Conservation (phyloP, 1,140 invertebrate species). For the Dendroctonus ponderosae region DNA sequence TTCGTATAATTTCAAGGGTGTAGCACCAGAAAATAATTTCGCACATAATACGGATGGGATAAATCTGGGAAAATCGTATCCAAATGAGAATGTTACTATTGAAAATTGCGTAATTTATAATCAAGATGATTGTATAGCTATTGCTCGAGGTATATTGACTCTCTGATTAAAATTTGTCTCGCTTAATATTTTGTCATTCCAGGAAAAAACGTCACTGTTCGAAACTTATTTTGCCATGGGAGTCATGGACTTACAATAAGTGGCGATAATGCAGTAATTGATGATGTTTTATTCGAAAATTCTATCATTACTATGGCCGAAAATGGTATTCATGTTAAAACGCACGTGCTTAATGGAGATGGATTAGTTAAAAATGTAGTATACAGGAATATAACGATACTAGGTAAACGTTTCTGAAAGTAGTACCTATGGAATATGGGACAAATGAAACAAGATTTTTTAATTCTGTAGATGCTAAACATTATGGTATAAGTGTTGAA, state of each 20-base stretch:
- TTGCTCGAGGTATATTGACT: slow-evolving; percentile 11
- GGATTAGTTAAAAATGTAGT: slow-evolving; percentile 26
- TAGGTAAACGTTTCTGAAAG: slow-evolving; percentile 17
- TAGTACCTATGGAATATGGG: not conserved
- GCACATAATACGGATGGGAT: slow-evolving; percentile 22
- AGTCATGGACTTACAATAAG: slow-evolving; percentile 20
- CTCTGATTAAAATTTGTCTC: not conserved
- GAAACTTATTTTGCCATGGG: slow-evolving; percentile 28
- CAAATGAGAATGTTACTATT: slow-evolving; percentile 5
- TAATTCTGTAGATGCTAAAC: slow-evolving; percentile 16
- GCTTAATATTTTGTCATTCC: not conserved
- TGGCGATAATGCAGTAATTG: not conserved
- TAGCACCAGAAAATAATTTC: slow-evolving; percentile 20
- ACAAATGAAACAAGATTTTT: too few species aligned
- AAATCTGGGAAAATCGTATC: too few species aligned
- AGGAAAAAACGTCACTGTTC: slow-evolving; percentile 17
- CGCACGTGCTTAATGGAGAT: slow-evolving; percentile 18
- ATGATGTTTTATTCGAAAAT: slow-evolving; percentile 22
- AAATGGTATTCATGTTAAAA: slow-evolving; percentile 35
- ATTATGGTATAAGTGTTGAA: slow-evolving; percentile 29
- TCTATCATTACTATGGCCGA: slow-evolving; percentile 25
- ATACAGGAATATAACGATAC: slow-evolving; percentile 31
- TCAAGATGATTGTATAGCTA: slow-evolving; percentile 20
- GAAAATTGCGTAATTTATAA: slow-evolving; percentile 16
- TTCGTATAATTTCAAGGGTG: slow-evolving; percentile 12